A percentile compares a stretch with the other conserved stretches of the same genome.
phyloP scores from a whole-genome alignment of 2,888 invertebrate genomes.

The Hermaeophaga mercurialis region DNA sequence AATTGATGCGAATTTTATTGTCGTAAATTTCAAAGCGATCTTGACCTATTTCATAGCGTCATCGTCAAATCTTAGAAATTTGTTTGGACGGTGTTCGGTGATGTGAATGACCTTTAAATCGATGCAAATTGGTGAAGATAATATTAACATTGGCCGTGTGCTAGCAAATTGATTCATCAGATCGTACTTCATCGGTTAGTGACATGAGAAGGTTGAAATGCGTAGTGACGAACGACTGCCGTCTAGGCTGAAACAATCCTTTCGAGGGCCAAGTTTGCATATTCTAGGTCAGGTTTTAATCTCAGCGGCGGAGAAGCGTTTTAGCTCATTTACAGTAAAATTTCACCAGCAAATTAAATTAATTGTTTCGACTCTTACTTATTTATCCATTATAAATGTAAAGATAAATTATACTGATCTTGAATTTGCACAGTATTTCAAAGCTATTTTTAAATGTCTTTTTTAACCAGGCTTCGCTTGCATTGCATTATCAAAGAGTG shows the following conservation, averaged over 20 bases:
- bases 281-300: conserved; percentile 11
- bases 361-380: too few relatives aligned
- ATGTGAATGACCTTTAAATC: conserved; percentile 14
- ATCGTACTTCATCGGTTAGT: conserved; percentile 21
- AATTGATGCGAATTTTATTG: conserved; percentile 28
- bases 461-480: too few relatives aligned
- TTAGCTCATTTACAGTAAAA: too few relatives aligned
- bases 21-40: conserved; percentile 22
- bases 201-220: conserved; percentile 15
- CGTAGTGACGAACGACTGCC: neutral
- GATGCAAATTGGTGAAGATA: neutral
- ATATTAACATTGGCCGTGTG: conserved; percentile 27
- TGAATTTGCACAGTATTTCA: too few relatives aligned
- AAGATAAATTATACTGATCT: too few relatives aligned
- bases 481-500: too few relatives aligned
- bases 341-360: too few relatives aligned
- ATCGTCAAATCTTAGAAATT: conserved; percentile 8
- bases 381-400: too few relatives aligned
- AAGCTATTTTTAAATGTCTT: too few relatives aligned
- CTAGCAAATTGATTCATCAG: conserved; percentile 12
- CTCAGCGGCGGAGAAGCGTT: too few relatives aligned
- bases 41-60: conserved; percentile 34
- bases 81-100: neutral
- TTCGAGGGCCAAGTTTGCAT: neutral
- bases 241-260: conserved; percentile 1